These are phyloP conservation scores for Panagrolaimus sp. DNA, from an alignment of 1,140 invertebrate genomes.

Conservation along the genomic window DNA sequence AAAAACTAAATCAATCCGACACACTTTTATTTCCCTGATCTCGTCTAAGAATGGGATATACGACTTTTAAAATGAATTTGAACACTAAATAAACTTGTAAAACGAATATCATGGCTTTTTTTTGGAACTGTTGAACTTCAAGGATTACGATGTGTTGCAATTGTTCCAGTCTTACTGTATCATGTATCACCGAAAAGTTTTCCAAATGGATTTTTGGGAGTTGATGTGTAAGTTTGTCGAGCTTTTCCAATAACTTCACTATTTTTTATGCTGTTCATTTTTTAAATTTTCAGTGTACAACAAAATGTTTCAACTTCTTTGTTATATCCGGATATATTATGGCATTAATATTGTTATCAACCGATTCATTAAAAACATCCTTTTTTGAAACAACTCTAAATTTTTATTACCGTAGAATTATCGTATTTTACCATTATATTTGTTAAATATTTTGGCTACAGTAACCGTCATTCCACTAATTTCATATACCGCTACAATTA, in stretches of 20 bases:
- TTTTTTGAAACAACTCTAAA: background rate
- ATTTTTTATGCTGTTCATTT: background rate
- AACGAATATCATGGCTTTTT: too few relatives aligned
- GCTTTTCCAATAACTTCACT: too few relatives aligned
- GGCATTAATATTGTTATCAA: background rate
- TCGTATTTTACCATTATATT: constrained; percentile 1
- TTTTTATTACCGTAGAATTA: background rate
- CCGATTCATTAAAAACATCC: background rate
- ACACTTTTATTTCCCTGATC: too few relatives aligned
- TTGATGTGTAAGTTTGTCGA: constrained; percentile 14
- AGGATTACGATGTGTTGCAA: constrained; percentile 1
- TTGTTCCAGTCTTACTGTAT: background rate
- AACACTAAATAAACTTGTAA: too few relatives aligned
- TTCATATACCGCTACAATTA: background rate
- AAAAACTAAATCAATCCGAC: too few relatives aligned
- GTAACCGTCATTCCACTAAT: background rate
- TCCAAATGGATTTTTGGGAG: constrained; percentile 7
- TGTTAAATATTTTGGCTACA: background rate
- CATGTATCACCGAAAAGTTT: background rate
- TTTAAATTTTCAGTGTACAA: too few relatives aligned
- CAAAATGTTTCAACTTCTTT: background rate
- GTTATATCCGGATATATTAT: background rate
- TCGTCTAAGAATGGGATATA: too few relatives aligned
- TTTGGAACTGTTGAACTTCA: background rate
- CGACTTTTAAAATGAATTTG: too few relatives aligned